Evolutionary conservation across 1,140 invertebrate species (phyloP), one percentile per base, ranked within the genome.

Genomic region (Maniola jurtina): DNA sequence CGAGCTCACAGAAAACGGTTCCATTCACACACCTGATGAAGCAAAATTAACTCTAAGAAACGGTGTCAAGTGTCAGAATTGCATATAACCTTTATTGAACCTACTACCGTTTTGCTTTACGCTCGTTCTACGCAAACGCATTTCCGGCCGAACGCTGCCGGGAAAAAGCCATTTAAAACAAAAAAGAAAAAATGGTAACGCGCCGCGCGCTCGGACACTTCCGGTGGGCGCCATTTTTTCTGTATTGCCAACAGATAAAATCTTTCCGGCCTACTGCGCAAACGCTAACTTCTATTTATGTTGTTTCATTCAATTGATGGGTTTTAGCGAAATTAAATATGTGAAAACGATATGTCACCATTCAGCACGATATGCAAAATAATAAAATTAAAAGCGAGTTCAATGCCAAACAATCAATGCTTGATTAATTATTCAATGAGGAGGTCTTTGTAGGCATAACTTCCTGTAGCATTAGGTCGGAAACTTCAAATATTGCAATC

Each of bases 91-190:
- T 79, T 72, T 74, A 80, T 80, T 60, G 75, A 70, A 74, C 68
- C 68, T 89, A 85, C 67, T 70, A 75, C 79, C 71, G 71, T 81
- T 83, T 71, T 76, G 70, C 76, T 73, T 77, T 78, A 67, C 73
- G 77, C 76, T 74, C 86, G 81, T 81, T 87, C 81, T 86, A 90
- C 88, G 86, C 86, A 88, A 90, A 90, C 88, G 86, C 88, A 90
- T 90, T 90, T 90, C 88, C 88, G 88, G 86, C 75, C 83, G 79
- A 88, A 86, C 83, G 82, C 77, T 87, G 88, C 84, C 88, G 88
- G 88, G 88, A 90, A 90, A 90, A 90, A 88, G 86, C 86, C 83
- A 89, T 90, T 90, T 88, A 90, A 90, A 90, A 88, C 85, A 90
- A 90, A 90, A 89, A 89, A 84, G 73, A 77, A 80, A 79, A 90